Percentiles rank a stretch among this genome's conserved stretches.
phyloP scores from a whole-genome alignment of 1,140 invertebrate genomes.

The Cataglyphis hispanica region DNA sequence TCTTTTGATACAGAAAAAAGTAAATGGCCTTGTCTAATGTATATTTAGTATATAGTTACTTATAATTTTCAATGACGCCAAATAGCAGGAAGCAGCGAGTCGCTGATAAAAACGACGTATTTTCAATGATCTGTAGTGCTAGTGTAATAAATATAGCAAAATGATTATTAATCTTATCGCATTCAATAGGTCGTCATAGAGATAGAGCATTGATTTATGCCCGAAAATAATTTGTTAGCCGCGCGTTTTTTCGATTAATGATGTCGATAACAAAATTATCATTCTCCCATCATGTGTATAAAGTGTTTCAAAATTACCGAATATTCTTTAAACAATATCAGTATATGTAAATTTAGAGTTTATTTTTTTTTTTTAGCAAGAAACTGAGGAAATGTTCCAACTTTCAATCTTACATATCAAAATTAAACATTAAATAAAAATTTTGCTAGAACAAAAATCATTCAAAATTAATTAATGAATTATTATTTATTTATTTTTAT shows the following conservation, averaged over 20 bases:
- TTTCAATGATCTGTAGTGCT: conserved; percentile 33
- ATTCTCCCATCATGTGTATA: conserved; percentile 10
- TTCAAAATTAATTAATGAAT: background rate
- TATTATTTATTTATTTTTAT: background rate
- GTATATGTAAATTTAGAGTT: background rate
- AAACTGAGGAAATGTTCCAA: background rate
- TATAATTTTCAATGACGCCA: background rate
- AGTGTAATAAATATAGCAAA: conserved; percentile 42
- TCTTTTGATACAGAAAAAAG: background rate
- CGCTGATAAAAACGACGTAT: background rate
- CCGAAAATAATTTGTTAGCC: conserved; percentile 43
- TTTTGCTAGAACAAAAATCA: background rate
- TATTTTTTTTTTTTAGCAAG: background rate
- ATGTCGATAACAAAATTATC: conserved; percentile 47
- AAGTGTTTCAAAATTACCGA: conserved; percentile 19
- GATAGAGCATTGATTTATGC: conserved; percentile 32
- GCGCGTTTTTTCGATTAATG: conserved; percentile 34
- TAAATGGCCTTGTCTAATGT: background rate
- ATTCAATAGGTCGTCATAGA: background rate
- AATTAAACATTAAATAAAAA: background rate
- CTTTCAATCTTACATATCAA: background rate
- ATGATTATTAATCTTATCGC: conserved; percentile 35
- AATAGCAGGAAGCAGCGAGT: conserved; percentile 1
- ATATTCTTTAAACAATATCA: background rate
- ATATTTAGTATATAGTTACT: background rate